Percentiles rank a stretch among this genome's conserved stretches.
phyloP scores from a whole-genome alignment of 2,888 invertebrate species.

The Parnassius smintheus region DNA sequence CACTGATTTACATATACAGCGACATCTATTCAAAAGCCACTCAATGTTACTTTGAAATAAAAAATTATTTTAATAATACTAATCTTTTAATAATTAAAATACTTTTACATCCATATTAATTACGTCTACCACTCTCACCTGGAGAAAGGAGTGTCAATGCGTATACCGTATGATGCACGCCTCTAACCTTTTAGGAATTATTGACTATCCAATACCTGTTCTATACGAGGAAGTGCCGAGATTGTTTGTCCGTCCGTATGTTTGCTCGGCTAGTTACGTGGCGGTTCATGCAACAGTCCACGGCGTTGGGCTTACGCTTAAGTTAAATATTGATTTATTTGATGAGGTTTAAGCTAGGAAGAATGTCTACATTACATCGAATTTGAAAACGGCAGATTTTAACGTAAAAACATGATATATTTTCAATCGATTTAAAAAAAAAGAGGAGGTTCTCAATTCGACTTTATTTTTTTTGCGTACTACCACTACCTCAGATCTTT shows the following conservation, averaged over 20 bases:
- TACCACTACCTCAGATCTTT: no score
- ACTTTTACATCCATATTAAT: neutral
- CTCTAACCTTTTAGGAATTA: constrained; percentile 1
- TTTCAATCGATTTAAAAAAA: no score
- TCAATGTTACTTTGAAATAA: no score
- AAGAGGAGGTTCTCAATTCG: no score
- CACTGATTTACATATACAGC: no score
- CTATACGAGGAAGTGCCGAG: constrained; percentile 8
- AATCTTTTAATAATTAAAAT: neutral
- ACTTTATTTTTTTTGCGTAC: no score
- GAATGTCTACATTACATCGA: no score
- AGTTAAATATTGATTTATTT: neutral
- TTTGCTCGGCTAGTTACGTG: constrained; percentile 5
- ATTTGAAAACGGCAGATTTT: no score
- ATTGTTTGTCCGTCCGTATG: neutral
- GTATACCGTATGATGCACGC: neutral
- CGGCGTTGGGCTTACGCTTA: constrained; percentile 3
- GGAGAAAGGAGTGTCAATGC: neutral
- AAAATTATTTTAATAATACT: no score
- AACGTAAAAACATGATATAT: no score
- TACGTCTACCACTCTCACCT: neutral
- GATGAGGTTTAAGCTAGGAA: no score
- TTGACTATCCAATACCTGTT: neutral
- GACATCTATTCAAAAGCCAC: no score
- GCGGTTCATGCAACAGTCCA: neutral